Percentiles rank a stretch among this genome's conserved stretches.
Conservation (phyloP, 23 tunicate species). For the Phallusia fumigata region DNA sequence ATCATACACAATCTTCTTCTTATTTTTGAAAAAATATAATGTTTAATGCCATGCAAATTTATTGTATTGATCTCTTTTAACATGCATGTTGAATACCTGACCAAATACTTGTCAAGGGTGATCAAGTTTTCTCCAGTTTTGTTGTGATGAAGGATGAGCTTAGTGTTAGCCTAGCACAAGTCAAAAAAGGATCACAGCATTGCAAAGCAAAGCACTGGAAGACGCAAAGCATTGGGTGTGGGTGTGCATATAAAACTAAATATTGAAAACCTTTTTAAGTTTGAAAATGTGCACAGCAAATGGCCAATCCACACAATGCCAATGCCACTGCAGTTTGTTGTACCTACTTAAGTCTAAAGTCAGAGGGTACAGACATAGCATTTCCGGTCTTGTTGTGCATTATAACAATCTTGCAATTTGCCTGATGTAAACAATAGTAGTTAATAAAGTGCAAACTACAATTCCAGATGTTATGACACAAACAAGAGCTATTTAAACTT, state of each 20-base stretch:
- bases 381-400: constrained; percentile 88
- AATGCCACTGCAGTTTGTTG: not conserved
- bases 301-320: not conserved
- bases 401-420: constrained; percentile 82
- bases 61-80: too few species aligned
- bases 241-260: not conserved
- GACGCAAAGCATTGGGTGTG: not conserved
- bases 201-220: not conserved
- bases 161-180: constrained; percentile 60
- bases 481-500: too few species aligned
- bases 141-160: constrained; percentile 67
- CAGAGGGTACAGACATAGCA: constrained; percentile 61
- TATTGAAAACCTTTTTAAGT: too few species aligned
- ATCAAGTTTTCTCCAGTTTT: constrained; percentile 76
- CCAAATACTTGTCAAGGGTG: constrained; percentile 28
- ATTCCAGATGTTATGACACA: too few species aligned
- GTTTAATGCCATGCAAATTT: too few species aligned
- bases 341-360: constrained; percentile 58
- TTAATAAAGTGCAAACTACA: constrained; percentile 9
- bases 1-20: too few species aligned
- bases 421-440: constrained; percentile 11
- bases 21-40: too few species aligned
- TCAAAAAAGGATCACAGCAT: not conserved
- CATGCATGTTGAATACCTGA: constrained; percentile 41
- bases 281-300: too few species aligned